A percentile compares a stretch with the other conserved stretches of the same genome.
These are phyloP conservation scores for Trichonephila clavata DNA, from an alignment of 1,140 invertebrate species.

Conservation along the genomic window DNA sequence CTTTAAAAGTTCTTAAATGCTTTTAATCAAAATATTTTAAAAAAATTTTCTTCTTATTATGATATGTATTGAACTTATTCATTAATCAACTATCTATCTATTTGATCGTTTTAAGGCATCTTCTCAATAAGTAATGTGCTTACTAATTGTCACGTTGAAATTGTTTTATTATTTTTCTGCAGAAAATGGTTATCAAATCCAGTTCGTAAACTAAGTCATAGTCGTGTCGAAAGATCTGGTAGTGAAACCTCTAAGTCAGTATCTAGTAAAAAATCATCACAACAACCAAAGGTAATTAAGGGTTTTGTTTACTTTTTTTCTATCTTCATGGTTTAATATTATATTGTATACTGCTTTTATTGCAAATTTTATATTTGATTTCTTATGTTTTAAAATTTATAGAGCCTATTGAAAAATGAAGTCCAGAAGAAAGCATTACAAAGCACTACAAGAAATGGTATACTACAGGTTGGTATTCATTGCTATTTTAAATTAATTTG, in stretches of 20 bases:
- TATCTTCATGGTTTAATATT: background rate
- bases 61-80: too few species aligned
- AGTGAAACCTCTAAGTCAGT: constrained; percentile 75
- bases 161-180: constrained; percentile 75
- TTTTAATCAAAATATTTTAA: too few species aligned
- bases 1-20: too few species aligned
- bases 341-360: background rate
- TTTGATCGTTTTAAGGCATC: too few species aligned
- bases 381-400: constrained; percentile 79
- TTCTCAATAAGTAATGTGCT: too few species aligned
- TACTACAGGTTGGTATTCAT: constrained; percentile 17
- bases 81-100: too few species aligned
- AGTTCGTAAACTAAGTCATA: constrained; percentile 93
- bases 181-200: constrained; percentile 95
- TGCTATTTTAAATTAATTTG: constrained; percentile 15
- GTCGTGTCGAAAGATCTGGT: constrained; percentile 89
- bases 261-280: constrained; percentile 73
- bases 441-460: constrained; percentile 49
- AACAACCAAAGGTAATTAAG: constrained; percentile 57
- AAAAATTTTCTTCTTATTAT: too few species aligned
- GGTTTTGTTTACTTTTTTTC: too few species aligned
- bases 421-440: constrained; percentile 27
- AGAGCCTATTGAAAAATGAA: constrained; percentile 88
- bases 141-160: background rate
- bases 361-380: background rate